phyloP scores from a whole-genome alignment of 1,140 invertebrate genomes.

The Psix sp. region DNA sequence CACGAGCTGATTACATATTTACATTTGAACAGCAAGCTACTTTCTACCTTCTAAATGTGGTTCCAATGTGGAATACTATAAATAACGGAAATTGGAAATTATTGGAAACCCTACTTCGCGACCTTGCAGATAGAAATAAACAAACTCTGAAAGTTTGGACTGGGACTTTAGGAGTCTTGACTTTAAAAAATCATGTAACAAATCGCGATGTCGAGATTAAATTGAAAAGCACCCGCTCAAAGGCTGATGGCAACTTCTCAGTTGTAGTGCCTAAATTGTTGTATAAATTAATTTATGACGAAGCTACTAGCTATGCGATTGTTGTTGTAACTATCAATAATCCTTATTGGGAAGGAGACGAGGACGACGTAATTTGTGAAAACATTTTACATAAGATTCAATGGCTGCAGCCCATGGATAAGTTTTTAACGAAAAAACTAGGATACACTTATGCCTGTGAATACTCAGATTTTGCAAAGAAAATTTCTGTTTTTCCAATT shows the following conservation, averaged over 20 bases:
- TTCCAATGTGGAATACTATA: slow-evolving; percentile 29
- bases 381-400: neutral
- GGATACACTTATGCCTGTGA: neutral
- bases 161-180: neutral
- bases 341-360: neutral
- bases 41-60: slow-evolving; percentile 13
- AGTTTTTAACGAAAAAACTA: neutral
- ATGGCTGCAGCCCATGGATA: slow-evolving; percentile 4
- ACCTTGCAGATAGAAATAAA: neutral
- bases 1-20: slow-evolving; percentile 18
- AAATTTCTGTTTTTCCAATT: neutral
- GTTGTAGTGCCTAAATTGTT: neutral
- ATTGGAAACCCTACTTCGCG: slow-evolving; percentile 8
- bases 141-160: slow-evolving; percentile 8
- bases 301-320: neutral
- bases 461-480: neutral
- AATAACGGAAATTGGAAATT: slow-evolving; percentile 15
- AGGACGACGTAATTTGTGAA: neutral
- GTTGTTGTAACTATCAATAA: slow-evolving; percentile 11
- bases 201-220: neutral
- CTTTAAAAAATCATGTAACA: neutral
- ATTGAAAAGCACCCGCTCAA: neutral
- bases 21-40: slow-evolving; percentile 10
- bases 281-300: slow-evolving; percentile 10
- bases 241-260: neutral